Evolutionary conservation across 2,888 invertebrate species (phyloP), one percentile per base, ranked within the genome.

Genomic region (Platynereis dumerilii): DNA sequence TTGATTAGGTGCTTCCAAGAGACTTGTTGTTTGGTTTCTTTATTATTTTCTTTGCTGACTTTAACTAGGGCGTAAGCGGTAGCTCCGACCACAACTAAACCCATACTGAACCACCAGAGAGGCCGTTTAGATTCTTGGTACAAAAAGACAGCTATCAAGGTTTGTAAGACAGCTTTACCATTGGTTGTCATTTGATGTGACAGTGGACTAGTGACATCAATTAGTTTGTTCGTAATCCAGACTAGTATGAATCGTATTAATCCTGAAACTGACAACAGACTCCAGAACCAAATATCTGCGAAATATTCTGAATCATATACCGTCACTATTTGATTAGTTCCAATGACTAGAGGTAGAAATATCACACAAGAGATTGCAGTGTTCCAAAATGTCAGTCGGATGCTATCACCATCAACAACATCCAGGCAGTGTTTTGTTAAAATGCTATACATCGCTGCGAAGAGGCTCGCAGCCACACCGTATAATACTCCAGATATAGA

Each of bases 181-280:
- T 81, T 83, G 61, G 81, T 80, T 68, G 81, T 83, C 52, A 84
- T 76, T 67, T 83, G 80, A 69, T 83, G 84, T 0, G 83, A 79
- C 2, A 82, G 72, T 0, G 84, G 83, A 0, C 83, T 83, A 0
- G 84, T 84, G n/a, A n/a, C n/a, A n/a, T n/a, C n/a, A n/a, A n/a
- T n/a, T n/a, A n/a, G n/a, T n/a, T n/a, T n/a, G n/a, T 48, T 80
- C 75, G 58, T 81, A 10, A 80, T 78, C 81, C 81, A 81, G 1
- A 80, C 81, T 29, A 83, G 79, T 39, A 44, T 28, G 12, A 65
- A 64, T 62, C 80, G 78, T 3, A 83, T 66, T 5, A 75, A 59
- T 0, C 83, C 82, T 1, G 83, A 79, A 3, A 74, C 39, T 0
- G 74, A 66, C 27, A 83, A 68, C 3, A 76, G 68, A 1, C 72